phyloP scores from a whole-genome alignment of 2,888 invertebrate genomes.

The Cybosia mesomella region DNA sequence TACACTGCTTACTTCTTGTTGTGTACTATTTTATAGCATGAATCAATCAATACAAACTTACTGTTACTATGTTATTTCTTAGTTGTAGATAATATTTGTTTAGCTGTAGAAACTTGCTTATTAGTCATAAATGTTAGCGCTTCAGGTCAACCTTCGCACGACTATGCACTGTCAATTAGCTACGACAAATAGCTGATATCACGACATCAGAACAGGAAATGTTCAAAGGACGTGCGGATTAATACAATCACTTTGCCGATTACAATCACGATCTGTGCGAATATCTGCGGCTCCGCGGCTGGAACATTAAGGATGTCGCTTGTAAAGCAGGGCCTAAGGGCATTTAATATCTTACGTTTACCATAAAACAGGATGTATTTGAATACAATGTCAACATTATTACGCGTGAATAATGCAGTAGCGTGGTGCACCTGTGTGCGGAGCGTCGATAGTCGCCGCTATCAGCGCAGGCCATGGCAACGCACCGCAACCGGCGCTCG shows the following conservation, averaged over 20 bases:
- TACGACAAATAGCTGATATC: conserved; percentile 15
- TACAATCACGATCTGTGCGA: conserved; percentile 15
- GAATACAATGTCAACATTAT: conserved; percentile 54
- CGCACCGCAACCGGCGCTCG: conserved; percentile 3
- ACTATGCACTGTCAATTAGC: conserved; percentile 16
- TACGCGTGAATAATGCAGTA: conserved; percentile 50
- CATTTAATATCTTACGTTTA: conserved; percentile 37
- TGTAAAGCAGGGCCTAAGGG: conserved; percentile 17
- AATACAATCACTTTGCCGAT: conserved; percentile 17
- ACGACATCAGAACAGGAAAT: conserved; percentile 20
- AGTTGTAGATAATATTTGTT: conserved; percentile 3
- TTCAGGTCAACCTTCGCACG: conserved; percentile 15
- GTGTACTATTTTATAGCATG: not conserved
- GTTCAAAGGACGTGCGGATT: conserved; percentile 16
- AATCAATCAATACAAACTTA: not conserved
- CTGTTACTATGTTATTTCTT: not conserved
- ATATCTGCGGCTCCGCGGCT: conserved; percentile 2
- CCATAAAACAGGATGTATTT: conserved; percentile 48
- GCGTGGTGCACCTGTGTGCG: conserved; percentile 25
- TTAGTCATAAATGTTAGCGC: conserved; percentile 13
- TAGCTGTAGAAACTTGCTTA: not conserved
- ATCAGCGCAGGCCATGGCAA: conserved; percentile 24
- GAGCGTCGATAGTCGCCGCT: conserved; percentile 7
- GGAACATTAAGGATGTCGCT: not conserved
- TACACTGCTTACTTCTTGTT: not conserved